These are phyloP conservation scores for Crossaster papposus DNA, from an alignment of 53 echinoderm and acorn worm genomes.

Conservation along the genomic window DNA sequence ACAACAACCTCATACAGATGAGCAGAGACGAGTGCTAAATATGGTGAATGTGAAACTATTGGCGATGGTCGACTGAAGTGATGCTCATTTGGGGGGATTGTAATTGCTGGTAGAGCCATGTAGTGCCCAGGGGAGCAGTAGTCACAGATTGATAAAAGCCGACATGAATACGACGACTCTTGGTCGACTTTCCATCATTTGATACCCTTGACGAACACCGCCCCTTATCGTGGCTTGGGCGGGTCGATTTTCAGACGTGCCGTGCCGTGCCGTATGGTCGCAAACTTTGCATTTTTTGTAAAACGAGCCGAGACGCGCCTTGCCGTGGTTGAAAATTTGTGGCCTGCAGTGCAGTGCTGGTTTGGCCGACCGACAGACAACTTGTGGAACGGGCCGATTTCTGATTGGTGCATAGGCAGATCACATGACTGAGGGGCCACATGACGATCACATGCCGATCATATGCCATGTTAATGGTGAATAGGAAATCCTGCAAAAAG, in stretches of 20 bases:
- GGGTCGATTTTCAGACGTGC: conserved; percentile 2
- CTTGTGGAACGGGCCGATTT: neutral
- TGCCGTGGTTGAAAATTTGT: conserved; percentile 15
- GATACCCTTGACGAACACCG: neutral
- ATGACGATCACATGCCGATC: conserved; percentile 65
- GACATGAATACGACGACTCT: conserved; percentile 5
- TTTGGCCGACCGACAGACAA: conserved; percentile 27
- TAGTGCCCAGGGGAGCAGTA: neutral
- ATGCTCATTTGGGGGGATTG: conserved; percentile 6
- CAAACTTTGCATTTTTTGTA: neutral
- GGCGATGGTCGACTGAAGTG: conserved; percentile 39
- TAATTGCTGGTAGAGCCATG: conserved; percentile 12
- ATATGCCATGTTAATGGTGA: conserved; percentile 59
- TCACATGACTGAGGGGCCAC: conserved; percentile 58
- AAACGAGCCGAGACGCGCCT: conserved; percentile 34
- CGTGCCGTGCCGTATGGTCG: neutral
- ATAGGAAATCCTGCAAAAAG: conserved; percentile 55
- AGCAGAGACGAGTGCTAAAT: conserved; percentile 37
- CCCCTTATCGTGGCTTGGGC: neutral
- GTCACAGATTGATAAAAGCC: conserved; percentile 20
- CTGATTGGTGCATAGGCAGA: conserved; percentile 44
- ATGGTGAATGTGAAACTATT: conserved; percentile 22
- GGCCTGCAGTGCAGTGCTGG: conserved; percentile 59
- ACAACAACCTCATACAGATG: conserved; percentile 59
- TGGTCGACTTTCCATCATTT: neutral